phyloP scores from a whole-genome alignment of 2,888 invertebrate species.

The Melipona bicolor region DNA sequence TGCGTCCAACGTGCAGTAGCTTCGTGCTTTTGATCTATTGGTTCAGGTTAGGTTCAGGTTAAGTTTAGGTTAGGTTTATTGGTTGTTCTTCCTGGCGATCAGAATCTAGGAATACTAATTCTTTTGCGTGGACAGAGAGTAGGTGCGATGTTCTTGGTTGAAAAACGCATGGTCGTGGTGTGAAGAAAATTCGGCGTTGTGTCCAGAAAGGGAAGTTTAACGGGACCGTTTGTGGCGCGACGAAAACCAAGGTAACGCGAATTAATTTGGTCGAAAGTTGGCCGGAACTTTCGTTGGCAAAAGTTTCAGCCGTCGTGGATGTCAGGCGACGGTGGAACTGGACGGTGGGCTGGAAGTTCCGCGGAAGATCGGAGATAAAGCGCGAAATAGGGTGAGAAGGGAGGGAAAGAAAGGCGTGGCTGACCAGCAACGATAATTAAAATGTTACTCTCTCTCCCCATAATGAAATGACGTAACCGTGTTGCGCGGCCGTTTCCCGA shows the following conservation, averaged over 20 bases:
- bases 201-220: neutral
- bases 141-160: neutral
- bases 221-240: neutral
- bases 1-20: too few relatives aligned
- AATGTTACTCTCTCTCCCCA: slow-evolving; percentile 31
- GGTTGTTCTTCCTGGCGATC: neutral
- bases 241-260: neutral
- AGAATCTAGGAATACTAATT: neutral
- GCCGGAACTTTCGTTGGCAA: neutral
- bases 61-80: too few relatives aligned
- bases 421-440: slow-evolving; percentile 35
- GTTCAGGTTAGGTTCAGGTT: too few relatives aligned
- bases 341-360: slow-evolving; percentile 4
- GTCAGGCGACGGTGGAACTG: neutral
- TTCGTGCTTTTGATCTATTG: too few relatives aligned
- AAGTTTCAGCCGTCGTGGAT: slow-evolving; percentile 26
- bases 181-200: neutral
- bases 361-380: slow-evolving; percentile 34
- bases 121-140: too few relatives aligned
- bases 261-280: slow-evolving; percentile 35
- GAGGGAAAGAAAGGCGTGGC: slow-evolving; percentile 10
- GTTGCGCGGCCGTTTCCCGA: neutral
- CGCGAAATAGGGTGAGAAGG: neutral
- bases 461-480: slow-evolving; percentile 30
- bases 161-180: neutral